phyloP scores from a whole-genome alignment of 2,113 vertebrate genomes.

The Manacus vitellinus region DNA sequence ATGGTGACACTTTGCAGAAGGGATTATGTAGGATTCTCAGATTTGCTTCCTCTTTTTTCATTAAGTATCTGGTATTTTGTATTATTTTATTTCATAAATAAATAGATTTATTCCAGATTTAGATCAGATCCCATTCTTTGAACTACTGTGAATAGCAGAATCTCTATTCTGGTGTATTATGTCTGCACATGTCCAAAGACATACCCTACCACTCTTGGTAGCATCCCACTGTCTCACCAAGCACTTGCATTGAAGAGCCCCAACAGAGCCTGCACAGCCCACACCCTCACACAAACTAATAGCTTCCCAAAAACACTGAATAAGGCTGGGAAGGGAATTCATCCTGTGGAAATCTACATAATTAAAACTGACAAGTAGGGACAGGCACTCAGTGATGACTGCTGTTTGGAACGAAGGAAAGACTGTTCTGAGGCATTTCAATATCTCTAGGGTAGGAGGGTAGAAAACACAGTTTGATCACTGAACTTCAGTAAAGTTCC shows the following conservation, averaged over 20 bases:
- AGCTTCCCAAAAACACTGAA: not conserved
- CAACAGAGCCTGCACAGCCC: not conserved
- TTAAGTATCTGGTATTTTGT: not conserved
- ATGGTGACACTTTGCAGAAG: rapidly evolving
- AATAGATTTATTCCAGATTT: not conserved
- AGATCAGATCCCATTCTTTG: not conserved
- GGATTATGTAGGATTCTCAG: not conserved
- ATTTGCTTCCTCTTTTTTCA: not conserved
- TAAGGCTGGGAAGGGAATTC: not conserved
- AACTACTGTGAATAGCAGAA: not conserved
- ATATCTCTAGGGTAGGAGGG: not conserved
- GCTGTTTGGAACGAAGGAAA: not conserved
- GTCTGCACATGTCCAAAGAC: not conserved
- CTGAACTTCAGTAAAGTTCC: not conserved
- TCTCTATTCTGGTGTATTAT: not conserved
- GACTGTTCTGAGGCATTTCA: not conserved
- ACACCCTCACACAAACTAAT: not conserved
- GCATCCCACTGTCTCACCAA: not conserved
- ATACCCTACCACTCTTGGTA: too few species aligned
- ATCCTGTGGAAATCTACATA: not conserved
- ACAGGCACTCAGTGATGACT: not conserved
- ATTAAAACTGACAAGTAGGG: not conserved
- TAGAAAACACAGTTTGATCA: not conserved
- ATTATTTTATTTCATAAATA: not conserved
- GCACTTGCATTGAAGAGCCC: not conserved